Evolutionary conservation across 2,113 vertebrate species (phyloP).

Genomic region (Pterocles burchelli): DNA sequence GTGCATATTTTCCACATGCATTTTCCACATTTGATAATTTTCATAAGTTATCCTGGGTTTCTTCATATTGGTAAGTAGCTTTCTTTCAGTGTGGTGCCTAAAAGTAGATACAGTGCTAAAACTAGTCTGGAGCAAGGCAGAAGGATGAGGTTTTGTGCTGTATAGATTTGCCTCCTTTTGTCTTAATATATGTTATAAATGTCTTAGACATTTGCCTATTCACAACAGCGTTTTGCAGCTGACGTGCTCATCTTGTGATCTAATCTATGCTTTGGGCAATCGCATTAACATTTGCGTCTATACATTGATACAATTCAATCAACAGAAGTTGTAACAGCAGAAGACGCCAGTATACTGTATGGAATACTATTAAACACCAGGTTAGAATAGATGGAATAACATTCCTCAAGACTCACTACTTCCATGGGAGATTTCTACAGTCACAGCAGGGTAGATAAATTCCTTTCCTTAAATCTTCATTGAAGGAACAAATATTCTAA

Average conservation of each 20-base stretch:
- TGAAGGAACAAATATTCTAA: neutral
- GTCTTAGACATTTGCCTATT: neutral
- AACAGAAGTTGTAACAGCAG: neutral
- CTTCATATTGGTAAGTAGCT: neutral
- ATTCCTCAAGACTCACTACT: neutral
- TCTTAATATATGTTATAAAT: neutral
- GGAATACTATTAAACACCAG: neutral
- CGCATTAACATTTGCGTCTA: neutral
- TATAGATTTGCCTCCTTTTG: neutral
- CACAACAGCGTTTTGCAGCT: neutral
- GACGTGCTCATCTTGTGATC: neutral
- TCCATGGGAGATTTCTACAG: neutral
- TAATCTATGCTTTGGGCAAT: neutral
- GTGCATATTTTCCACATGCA: neutral
- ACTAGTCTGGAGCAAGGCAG: neutral
- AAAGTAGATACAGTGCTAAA: neutral
- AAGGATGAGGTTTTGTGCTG: neutral
- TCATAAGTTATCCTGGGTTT: neutral
- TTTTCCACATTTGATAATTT: neutral
- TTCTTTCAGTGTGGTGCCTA: neutral
- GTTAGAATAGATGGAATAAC: neutral
- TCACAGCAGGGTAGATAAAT: neutral
- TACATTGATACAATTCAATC: neutral
- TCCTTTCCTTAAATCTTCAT: neutral
- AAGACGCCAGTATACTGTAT: too few relatives aligned